A percentile compares a stretch with the other conserved stretches of the same genome.
These are phyloP conservation scores for Alfaro cultratus DNA, from an alignment of 2,797 vertebrate genomes.

Conservation along the genomic window DNA sequence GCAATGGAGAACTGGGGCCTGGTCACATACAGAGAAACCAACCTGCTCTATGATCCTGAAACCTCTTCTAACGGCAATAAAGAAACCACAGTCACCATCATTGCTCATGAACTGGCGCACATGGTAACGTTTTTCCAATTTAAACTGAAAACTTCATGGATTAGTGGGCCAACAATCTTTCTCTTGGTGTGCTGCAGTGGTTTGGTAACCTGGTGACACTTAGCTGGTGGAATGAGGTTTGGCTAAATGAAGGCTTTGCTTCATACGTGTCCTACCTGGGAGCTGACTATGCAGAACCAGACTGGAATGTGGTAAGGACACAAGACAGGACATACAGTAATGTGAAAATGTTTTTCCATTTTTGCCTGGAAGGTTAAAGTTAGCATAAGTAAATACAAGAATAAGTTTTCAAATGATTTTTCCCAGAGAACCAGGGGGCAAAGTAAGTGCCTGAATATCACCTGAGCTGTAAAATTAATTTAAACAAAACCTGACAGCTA, in stretches of 20 bases:
- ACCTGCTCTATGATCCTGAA: constrained; percentile 77
- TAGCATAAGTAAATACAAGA: neutral
- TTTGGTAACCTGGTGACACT: constrained; percentile 97
- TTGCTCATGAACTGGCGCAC: constrained; percentile 91
- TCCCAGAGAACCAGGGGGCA: no score
- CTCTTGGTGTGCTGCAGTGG: constrained; percentile 81
- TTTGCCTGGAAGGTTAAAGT: neutral
- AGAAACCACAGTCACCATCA: constrained; percentile 86
- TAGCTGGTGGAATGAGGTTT: constrained; percentile 95
- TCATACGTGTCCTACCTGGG: constrained; percentile 92
- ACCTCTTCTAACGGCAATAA: constrained; percentile 88
- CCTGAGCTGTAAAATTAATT: neutral
- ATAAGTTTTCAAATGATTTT: neutral
- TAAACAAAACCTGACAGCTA: neutral
- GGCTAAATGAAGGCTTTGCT: constrained; percentile 96
- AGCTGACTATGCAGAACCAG: constrained; percentile 73
- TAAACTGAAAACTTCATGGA: neutral
- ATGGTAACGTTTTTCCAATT: constrained; percentile 80
- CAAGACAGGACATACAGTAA: neutral
- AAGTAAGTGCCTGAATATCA: neutral
- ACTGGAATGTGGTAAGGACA: constrained; percentile 86
- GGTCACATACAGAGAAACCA: constrained; percentile 89
- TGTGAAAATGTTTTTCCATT: neutral
- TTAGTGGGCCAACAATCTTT: neutral
- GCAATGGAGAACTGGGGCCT: constrained; percentile 98